Evolutionary conservation across 35 echinoderm and acorn worm species (phyloP).

Genomic region (Anneissia japonica): DNA sequence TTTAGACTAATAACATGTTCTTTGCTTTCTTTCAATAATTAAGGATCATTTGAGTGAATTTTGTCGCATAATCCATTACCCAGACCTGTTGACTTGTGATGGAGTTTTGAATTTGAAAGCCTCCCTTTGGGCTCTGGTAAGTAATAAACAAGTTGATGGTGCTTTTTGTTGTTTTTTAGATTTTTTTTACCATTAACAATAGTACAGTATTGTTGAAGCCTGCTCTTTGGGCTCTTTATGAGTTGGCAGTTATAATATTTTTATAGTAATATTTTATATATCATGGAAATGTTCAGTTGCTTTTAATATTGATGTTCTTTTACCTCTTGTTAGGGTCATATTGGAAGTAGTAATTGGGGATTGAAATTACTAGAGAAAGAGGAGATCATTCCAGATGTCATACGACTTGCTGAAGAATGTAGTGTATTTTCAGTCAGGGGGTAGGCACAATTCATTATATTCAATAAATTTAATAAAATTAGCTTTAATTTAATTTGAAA

Average conservation of each 20-base stretch:
- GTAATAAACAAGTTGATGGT: conserved; percentile 9
- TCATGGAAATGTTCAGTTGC: too few relatives aligned
- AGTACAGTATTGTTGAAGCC: too few relatives aligned
- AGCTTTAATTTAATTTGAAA: too few relatives aligned
- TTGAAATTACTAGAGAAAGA: conserved; percentile 62
- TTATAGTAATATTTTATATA: too few relatives aligned
- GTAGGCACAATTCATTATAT: conserved; percentile 27
- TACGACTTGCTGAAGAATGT: conserved; percentile 84
- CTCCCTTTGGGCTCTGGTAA: conserved; percentile 85
- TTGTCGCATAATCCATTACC: conserved; percentile 55
- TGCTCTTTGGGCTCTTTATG: too few relatives aligned
- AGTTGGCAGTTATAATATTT: too few relatives aligned
- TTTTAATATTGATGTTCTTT: too few relatives aligned
- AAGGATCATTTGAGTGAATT: conserved; percentile 64
- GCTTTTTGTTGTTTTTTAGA: too few relatives aligned
- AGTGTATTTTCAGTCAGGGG: conserved; percentile 90
- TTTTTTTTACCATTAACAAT: too few relatives aligned
- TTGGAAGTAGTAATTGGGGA: conserved; percentile 65
- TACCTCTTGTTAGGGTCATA: conserved; percentile 71
- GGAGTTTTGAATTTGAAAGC: conserved; percentile 63
- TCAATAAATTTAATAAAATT: too few relatives aligned
- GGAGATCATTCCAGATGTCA: conserved; percentile 72
- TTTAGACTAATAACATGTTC: too few relatives aligned
- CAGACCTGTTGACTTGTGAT: conserved; percentile 46
- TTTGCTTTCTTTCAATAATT: too few relatives aligned